Evolutionary conservation across 2,797 vertebrate genomes (phyloP).

Genomic region (Coccyzus lansbergi): DNA sequence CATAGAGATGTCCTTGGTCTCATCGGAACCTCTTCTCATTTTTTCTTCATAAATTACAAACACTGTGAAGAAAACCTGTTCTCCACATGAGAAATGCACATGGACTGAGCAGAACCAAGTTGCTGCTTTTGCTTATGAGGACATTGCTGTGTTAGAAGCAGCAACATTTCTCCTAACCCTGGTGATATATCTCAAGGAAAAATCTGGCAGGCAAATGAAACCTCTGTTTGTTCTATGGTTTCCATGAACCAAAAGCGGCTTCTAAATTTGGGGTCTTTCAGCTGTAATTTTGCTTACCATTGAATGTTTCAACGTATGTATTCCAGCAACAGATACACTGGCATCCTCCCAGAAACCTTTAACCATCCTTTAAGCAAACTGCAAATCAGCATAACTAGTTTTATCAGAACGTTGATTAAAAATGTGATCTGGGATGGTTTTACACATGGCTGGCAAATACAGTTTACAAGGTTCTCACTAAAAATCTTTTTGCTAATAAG

Average conservation of each 20-base stretch:
- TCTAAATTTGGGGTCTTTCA: not conserved
- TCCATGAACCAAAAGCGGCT: not conserved
- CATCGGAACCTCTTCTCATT: not conserved
- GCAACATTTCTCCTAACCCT: not conserved
- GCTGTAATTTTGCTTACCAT: not conserved
- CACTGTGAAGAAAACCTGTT: not conserved
- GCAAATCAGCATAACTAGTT: constrained; percentile 6
- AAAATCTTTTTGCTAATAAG: not conserved
- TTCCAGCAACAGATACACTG: not conserved
- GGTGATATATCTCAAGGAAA: not conserved
- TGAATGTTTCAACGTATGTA: not conserved
- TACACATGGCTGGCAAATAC: not conserved
- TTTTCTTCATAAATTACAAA: not conserved
- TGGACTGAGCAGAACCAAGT: not conserved
- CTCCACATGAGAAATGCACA: fast-evolving
- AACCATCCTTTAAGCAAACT: not conserved
- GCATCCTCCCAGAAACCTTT: constrained; percentile 15
- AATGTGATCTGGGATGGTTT: not conserved
- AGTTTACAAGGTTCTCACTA: not conserved
- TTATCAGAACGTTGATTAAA: constrained; percentile 1
- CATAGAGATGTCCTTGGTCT: not conserved
- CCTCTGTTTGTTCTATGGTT: not conserved
- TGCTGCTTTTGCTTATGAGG: not conserved
- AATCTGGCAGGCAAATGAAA: not conserved
- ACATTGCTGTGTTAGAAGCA: not conserved